Conservation (phyloP, 2,797 vertebrate genomes). For the Aulostomus chinensis region DNA sequence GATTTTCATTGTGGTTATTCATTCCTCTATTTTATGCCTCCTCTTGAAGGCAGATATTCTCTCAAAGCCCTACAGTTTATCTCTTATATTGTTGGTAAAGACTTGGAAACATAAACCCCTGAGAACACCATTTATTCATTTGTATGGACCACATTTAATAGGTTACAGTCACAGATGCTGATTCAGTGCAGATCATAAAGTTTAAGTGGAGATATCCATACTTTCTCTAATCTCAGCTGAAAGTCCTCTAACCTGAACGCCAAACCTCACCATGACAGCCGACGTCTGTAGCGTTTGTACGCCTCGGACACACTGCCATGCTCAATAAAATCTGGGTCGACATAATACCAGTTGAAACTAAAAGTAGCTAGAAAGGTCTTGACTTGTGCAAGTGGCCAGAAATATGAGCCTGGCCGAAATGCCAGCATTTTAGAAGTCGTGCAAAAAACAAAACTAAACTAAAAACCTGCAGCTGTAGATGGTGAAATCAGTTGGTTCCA, state of each 20-base stretch:
- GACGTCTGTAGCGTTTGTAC: too few relatives aligned
- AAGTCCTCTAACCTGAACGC: conserved; percentile 31
- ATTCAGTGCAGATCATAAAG: conserved; percentile 24
- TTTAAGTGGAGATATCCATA: conserved; percentile 15
- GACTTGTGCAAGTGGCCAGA: conserved; percentile 64
- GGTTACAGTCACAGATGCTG: conserved; percentile 25
- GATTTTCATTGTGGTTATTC: neutral
- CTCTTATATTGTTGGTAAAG: conserved; percentile 10
- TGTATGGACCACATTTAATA: conserved; percentile 35
- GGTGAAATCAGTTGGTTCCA: conserved; percentile 76
- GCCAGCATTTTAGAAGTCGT: conserved; percentile 64
- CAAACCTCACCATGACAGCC: conserved; percentile 38
- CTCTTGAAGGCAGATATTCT: neutral
- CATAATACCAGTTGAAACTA: conserved; percentile 62
- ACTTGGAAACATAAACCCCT: conserved; percentile 24
- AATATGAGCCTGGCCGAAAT: conserved; percentile 64
- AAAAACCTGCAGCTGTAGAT: conserved; percentile 62
- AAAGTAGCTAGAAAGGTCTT: conserved; percentile 59
- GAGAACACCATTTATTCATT: conserved; percentile 31
- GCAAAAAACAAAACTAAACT: conserved; percentile 40
- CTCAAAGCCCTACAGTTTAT: neutral
- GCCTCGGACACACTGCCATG: conserved; percentile 51
- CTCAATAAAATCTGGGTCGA: conserved; percentile 72
- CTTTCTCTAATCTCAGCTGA: conserved; percentile 38
- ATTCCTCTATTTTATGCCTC: neutral